Evolutionary conservation across 2,797 vertebrate species (phyloP).

Genomic region (Pangasius sanitwongsei): DNA sequence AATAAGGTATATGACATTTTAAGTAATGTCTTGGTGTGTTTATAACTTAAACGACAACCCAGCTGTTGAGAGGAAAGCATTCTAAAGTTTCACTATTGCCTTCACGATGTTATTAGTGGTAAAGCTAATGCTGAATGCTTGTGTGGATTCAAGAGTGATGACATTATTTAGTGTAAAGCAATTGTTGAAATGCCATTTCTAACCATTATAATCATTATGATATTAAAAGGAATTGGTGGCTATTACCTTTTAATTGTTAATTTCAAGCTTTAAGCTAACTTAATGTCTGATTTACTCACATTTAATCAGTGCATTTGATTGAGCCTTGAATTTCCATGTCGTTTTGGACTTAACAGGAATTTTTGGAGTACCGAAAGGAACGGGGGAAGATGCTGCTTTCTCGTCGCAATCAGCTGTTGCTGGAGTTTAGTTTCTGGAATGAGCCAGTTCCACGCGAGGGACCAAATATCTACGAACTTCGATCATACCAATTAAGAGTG

Average conservation of each 20-base stretch:
- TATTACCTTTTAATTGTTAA: neutral
- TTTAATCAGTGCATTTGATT: neutral
- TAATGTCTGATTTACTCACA: neutral
- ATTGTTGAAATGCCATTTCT: neutral
- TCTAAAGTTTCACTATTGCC: neutral
- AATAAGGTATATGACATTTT: slow-evolving; percentile 81
- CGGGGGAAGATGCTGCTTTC: slow-evolving; percentile 93
- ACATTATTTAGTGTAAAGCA: neutral
- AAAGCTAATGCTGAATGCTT: neutral
- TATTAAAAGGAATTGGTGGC: neutral
- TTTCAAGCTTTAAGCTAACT: neutral
- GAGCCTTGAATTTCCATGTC: neutral
- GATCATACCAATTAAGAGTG: slow-evolving; percentile 94
- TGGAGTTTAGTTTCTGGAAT: slow-evolving; percentile 98
- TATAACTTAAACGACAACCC: neutral
- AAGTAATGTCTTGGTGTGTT: neutral
- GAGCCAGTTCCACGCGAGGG: slow-evolving; percentile 88
- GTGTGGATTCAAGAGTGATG: neutral
- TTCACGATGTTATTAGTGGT: neutral
- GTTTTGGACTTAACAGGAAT: slow-evolving; percentile 76
- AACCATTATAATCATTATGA: neutral
- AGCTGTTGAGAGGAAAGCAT: neutral
- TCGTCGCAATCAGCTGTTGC: slow-evolving; percentile 89
- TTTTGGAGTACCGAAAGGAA: slow-evolving; percentile 88
- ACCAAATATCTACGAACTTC: slow-evolving; percentile 94